Base-by-base conservation (phyloP, 2,888 invertebrate species). In the Ichneumoninae sp. region DNA sequence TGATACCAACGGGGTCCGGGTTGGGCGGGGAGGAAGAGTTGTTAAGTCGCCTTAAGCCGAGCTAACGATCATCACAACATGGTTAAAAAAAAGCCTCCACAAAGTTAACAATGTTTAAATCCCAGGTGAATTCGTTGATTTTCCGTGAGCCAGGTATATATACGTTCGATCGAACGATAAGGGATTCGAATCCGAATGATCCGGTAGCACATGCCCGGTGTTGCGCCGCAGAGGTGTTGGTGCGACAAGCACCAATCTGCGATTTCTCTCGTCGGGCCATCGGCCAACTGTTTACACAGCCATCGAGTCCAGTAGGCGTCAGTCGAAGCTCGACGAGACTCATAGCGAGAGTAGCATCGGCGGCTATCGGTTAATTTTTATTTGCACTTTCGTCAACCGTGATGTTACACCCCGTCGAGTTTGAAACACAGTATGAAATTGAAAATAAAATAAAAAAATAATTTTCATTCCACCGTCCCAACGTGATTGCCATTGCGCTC, bases 361-460 rank as follows among this genome's bases (percentile, higher is more conserved):
- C 7, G 36, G 36, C 19, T 65, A 65, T 65, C 65, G 65, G 36
- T 65, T 65, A 65, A 65, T 65, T 65, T 65, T 65, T 65, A 33
- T 65, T 65, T 65, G 65, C 65, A 65, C n/a, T 65, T 65, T 8
- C 36, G 65, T 36, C 65, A 19, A 33, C 33, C 3, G 36, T 40
- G 40, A 10, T 10, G 60, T 22, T 19, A 19, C 65, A n/a, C 36
- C 33, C 26, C 65, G 36, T 6, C 16, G 36, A 10, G 65, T 65
- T 40, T 19, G 8, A 33, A 36, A 10, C 33, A 7, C 65, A 3
- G 8, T 36, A 30, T 16, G 63, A 54, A 22, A 22, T 54, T 22
- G 3, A 22, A 8, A 6, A 5, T 30, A 52, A 19, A n/a, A n/a
- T 30, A 5, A 22, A n/a, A 40, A 65, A 65, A 33, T 40, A n/a